Percentiles rank a stretch among this genome's conserved stretches.
Evolutionary conservation across 2,113 vertebrate genomes (phyloP).

Genomic region (Tetraodon nigroviridis): DNA sequence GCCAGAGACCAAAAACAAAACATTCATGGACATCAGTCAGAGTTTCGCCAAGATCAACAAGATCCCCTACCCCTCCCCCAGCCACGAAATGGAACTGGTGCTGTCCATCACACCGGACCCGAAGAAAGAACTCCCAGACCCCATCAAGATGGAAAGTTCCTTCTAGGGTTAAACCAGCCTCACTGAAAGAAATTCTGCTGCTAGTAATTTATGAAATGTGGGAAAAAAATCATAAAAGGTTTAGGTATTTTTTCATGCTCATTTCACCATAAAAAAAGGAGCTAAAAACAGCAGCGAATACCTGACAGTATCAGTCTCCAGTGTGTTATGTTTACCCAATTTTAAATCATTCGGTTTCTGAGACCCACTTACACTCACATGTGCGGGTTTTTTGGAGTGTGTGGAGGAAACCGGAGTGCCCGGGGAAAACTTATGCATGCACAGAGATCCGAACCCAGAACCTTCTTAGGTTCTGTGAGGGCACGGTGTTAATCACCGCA

Average conservation of each 20-base stretch:
- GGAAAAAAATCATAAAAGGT: not conserved
- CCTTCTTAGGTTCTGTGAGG: no score
- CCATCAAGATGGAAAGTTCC: constrained; percentile 58
- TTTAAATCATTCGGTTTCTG: no score
- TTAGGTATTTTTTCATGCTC: constrained; percentile 40
- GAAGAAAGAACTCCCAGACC: constrained; percentile 39
- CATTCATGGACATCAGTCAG: constrained; percentile 85
- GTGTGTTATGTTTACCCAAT: not conserved
- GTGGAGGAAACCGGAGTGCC: no score
- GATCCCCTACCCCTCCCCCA: constrained; percentile 32
- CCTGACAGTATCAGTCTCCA: no score
- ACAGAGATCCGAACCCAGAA: no score
- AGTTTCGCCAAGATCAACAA: constrained; percentile 88
- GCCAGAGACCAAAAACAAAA: constrained; percentile 96
- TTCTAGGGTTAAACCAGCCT: constrained; percentile 41
- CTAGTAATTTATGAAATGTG: no score
- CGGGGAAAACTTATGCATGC: no score
- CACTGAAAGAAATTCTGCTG: not conserved
- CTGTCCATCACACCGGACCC: constrained; percentile 40
- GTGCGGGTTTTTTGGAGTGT: no score
- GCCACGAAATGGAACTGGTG: constrained; percentile 71
- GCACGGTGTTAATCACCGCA: no score
- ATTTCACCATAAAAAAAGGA: constrained; percentile 11
- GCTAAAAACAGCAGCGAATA: no score
- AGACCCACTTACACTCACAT: no score